Percentiles rank a stretch among this genome's conserved stretches.
These are phyloP conservation scores for Carcinoscorpius rotundicauda DNA, from an alignment of 1,140 invertebrate species.

Conservation along the genomic window DNA sequence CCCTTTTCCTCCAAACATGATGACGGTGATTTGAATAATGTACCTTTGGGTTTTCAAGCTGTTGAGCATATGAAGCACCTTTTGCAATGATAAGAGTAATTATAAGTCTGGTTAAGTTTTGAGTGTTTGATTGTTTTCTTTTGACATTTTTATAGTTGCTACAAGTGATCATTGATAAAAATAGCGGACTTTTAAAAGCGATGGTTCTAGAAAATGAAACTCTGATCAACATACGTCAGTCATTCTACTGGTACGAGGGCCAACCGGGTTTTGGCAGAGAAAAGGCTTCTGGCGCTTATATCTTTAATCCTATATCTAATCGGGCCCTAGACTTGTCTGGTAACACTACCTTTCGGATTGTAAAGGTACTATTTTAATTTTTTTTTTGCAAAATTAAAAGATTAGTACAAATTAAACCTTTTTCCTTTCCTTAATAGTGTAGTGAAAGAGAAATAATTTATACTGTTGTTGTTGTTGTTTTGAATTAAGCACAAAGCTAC, in stretches of 20 bases:
- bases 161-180: slow-evolving; percentile 26
- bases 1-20: no score
- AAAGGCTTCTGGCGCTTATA: slow-evolving; percentile 28
- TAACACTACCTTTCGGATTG: slow-evolving; percentile 22
- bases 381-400: no score
- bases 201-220: slow-evolving; percentile 26
- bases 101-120: no score
- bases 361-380: slow-evolving; percentile 17
- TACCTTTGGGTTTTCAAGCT: no score
- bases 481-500: no score
- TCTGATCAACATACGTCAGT: slow-evolving; percentile 17
- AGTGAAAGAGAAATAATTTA: no score
- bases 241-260: slow-evolving; percentile 23
- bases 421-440: no score
- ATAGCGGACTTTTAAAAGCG: slow-evolving; percentile 32
- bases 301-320: slow-evolving; percentile 24
- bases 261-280: slow-evolving; percentile 16
- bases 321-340: slow-evolving; percentile 15
- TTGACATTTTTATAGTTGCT: slow-evolving; percentile 8
- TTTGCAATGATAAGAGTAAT: no score
- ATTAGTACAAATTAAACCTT: no score
- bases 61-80: no score
- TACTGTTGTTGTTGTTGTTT: no score
- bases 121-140: background rate
- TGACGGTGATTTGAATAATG: no score